Evolutionary conservation across 2,797 vertebrate genomes (phyloP), one percentile per base, ranked within the genome.

Genomic region (Odontamblyopus lacepedii): DNA sequence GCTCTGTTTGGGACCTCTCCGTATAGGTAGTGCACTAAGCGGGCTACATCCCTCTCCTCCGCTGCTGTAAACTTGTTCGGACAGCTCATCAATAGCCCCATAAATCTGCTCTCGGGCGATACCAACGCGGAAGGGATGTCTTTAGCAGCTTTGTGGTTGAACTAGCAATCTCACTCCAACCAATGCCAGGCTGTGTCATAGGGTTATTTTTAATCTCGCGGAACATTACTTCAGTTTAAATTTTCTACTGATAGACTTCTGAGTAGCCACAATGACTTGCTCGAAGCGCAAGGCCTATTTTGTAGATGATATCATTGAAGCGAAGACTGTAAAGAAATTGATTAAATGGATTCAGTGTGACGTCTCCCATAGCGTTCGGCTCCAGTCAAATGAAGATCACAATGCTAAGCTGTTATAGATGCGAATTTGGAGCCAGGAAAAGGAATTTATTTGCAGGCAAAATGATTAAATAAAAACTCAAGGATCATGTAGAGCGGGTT

Each of bases 181-280:
- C 80, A 81, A 85, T 60, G 74, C 78, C 89, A 77, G 72, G 60
- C 79, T 93, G 91, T 91, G 80, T 94, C 93, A 93, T 82, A 77
- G 80, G 87, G 85, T 88, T 91, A 78, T 87, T 92, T 91, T 85
- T 78, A 77, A 73, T 75, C 11, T 44, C 66, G 78, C 2, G 38
- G 41, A 65, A 26, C 38, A 81, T n/a, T 29, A 30, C 23, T 30
- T 60, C 2, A 29, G 8, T 30, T 60, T 60, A 78, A 83, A 75
- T 66, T 79, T 51, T 26, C 56, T 71, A 78, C 63, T 82, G 78
- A 88, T 87, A 79, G 69, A 70, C 87, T 86, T 87, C 79, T 15
- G 82, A 86, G n/a, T 3, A 26, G 11, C 55, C 56, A 59, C 56
- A 59, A 70, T 13, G n/a, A 70, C 63, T 76, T 78, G 69, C 75